Base-by-base conservation (phyloP, 1,140 invertebrate species). In the Zaprionus capensis region DNA sequence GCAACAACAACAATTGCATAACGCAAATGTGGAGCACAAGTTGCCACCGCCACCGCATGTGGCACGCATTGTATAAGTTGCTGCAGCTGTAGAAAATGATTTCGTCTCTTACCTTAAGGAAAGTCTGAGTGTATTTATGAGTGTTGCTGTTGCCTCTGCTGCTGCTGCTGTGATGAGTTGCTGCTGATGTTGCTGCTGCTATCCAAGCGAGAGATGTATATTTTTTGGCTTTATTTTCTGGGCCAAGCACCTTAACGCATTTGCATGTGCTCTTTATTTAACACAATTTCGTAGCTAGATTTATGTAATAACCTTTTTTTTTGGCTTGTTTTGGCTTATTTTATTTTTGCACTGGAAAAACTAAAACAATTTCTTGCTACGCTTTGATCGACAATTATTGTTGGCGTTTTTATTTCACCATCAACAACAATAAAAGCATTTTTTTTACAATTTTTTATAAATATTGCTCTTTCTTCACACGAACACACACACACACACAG, bases 401-500 rank as follows among this genome's bases (percentile, higher is more conserved):
- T 75, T 75, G 67, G 72, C 72, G 72, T 71, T 46, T 46, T 75
- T 82, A 80, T 83, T 82, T 83, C 81, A 70, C 80, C 76, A 81
- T 58, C 66, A 70, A 34, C 55, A 78, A 66, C 81, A 85, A 71
- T 71, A 76, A 66, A 9, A 55, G 41, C 41, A 22, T 66, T 71
- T 76, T 63, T 71, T 66, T 49, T 58, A 26, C 53, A 61, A 17
- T 71, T 67, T 67, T 65, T 72, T 79, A 76, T 72, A 80, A 78
- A 80, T 83, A 90, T 88, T 79, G 85, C 84, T 90, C 81, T 90
- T 90, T 91, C 85, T 90, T 85, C 82, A 84, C 79, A 88, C 78
- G 81, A 78, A 88, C 81, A 88, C 67, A 77, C 71, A 75, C 72
- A 88, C 49, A 59, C 67, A 67, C 63, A 28, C 7, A 28, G 6